Conservation (phyloP, 1,140 invertebrate species). For the Coenobita brevimanus region DNA sequence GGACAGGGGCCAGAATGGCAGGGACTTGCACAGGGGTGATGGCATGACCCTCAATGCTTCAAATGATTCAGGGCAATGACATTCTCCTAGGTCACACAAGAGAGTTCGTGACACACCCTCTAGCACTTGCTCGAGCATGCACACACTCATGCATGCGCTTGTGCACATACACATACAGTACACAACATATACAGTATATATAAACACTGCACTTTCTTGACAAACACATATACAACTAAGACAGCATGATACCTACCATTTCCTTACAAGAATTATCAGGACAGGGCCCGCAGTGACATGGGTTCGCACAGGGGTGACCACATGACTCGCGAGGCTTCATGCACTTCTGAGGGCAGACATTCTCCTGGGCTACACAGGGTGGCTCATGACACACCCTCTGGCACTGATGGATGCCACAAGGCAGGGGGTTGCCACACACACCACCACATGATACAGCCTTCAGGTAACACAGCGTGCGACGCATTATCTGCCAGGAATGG, state of each 20-base stretch:
- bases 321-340: conserved; percentile 80
- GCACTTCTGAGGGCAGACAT: conserved; percentile 87
- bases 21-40: conserved; percentile 84
- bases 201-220: background rate
- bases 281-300: conserved; percentile 85
- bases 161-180: background rate
- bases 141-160: too few species aligned
- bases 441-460: conserved; percentile 92
- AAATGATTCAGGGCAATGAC: conserved; percentile 87
- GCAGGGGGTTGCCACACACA: conserved; percentile 84
- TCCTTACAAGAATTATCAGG: conserved; percentile 82
- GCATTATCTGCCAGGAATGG: conserved; percentile 73
- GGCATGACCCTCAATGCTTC: conserved; percentile 80
- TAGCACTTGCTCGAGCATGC: conserved; percentile 78
- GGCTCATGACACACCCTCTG: conserved; percentile 83
- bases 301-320: conserved; percentile 85
- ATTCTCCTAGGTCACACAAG: conserved; percentile 78
- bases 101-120: conserved; percentile 82
- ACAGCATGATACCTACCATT: conserved; percentile 74
- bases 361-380: conserved; percentile 77
- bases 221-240: too few species aligned
- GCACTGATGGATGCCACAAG: conserved; percentile 87
- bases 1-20: conserved; percentile 85
- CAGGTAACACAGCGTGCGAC: conserved; percentile 91
- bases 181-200: background rate